These are phyloP conservation scores for Ochotona princeps DNA, from an alignment of 2,113 vertebrate genomes.

Conservation along the genomic window DNA sequence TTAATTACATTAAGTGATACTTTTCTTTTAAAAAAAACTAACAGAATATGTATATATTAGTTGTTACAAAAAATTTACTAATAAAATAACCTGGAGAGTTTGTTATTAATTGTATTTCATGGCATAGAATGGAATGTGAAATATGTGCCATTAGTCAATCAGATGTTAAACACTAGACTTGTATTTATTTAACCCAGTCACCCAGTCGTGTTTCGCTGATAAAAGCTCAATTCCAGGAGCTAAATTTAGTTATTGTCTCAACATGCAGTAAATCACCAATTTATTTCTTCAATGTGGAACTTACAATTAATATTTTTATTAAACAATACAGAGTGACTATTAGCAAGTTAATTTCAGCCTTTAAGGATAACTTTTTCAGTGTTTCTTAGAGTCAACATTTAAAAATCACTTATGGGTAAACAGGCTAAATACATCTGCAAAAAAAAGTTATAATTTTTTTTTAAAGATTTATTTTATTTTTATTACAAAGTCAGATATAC, in stretches of 20 bases:
- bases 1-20: constrained; percentile 71
- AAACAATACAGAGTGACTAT: constrained; percentile 4
- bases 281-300: constrained; percentile 67
- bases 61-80: constrained; percentile 42
- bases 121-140: constrained; percentile 46
- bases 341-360: constrained; percentile 24
- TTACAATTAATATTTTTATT: constrained; percentile 10
- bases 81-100: constrained; percentile 52
- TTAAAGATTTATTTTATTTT: too few species aligned
- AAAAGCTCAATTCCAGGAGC: constrained; percentile 48
- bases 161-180: constrained; percentile 49
- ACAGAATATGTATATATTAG: constrained; percentile 6
- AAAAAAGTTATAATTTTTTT: not conserved
- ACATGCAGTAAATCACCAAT: not conserved
- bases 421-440: not conserved
- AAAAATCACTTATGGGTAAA: constrained; percentile 4
- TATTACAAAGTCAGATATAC: too few species aligned
- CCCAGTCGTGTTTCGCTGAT: constrained; percentile 46
- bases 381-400: constrained; percentile 41
- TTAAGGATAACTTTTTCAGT: constrained; percentile 46
- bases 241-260: constrained; percentile 45
- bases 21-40: constrained; percentile 66
- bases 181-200: constrained; percentile 64
- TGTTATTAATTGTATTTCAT: constrained; percentile 63
- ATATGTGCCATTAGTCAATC: constrained; percentile 47